Percentiles rank a stretch among this genome's conserved stretches.
phyloP scores from a whole-genome alignment of 2,888 invertebrate genomes.

The Tethea ocularis region DNA sequence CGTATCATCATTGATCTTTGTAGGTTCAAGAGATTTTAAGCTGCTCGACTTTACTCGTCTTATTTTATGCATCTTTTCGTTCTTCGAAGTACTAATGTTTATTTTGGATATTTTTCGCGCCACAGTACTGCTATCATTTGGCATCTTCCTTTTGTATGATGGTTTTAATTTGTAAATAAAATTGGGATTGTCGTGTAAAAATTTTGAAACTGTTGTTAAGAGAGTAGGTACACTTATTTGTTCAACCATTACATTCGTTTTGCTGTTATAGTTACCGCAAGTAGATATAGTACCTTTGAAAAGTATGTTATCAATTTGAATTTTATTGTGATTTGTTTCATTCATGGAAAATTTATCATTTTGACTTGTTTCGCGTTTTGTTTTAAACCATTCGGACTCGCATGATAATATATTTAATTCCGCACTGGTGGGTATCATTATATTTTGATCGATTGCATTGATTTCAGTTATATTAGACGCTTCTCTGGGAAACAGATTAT shows the following conservation, averaged over 20 bases:
- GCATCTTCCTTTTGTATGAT: conserved; percentile 17
- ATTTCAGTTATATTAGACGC: neutral
- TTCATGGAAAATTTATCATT: neutral
- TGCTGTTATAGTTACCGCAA: neutral
- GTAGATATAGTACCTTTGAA: neutral
- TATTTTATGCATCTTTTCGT: neutral
- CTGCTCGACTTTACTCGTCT: neutral
- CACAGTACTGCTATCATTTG: conserved; percentile 11
- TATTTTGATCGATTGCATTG: neutral
- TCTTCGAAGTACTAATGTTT: conserved; percentile 12
- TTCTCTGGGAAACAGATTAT: neutral
- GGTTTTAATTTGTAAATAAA: neutral
- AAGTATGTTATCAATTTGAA: neutral
- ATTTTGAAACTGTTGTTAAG: conserved; percentile 21
- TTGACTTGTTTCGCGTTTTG: conserved; percentile 13
- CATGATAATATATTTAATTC: conserved; percentile 5
- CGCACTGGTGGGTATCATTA: neutral
- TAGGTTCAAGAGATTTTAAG: neutral
- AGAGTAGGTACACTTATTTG: conserved; percentile 18
- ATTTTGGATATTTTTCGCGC: conserved; percentile 14
- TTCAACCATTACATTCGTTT: neutral
- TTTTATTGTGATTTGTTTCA: neutral
- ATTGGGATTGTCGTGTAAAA: conserved; percentile 24
- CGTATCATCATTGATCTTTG: neutral
- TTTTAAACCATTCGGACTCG: conserved; percentile 24